phyloP scores from a whole-genome alignment of 2,888 invertebrate species.

The Poecilus cupreus region DNA sequence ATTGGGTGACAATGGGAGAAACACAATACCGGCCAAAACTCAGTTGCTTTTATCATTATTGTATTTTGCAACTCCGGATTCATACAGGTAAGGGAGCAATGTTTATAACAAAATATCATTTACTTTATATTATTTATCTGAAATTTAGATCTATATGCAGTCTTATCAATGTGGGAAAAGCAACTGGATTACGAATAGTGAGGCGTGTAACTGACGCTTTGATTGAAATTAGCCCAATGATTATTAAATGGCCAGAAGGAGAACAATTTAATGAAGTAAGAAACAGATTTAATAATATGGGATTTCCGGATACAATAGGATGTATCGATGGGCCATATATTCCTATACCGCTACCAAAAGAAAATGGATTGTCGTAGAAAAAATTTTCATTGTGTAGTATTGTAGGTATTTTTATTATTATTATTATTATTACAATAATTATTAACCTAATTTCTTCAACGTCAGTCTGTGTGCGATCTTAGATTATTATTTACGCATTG shows the following conservation, averaged over 20 bases:
- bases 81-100: slow-evolving; percentile 17
- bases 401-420: not conserved
- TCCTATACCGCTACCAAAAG: not conserved
- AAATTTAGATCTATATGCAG: slow-evolving; percentile 21
- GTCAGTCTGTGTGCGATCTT: slow-evolving; percentile 48
- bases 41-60: slow-evolving; percentile 3
- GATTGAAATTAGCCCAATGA: not conserved
- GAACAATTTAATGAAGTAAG: not conserved
- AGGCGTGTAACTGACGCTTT: slow-evolving; percentile 15
- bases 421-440: too few relatives aligned
- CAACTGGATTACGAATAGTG: slow-evolving; percentile 8
- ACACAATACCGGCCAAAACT: not conserved
- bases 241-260: slow-evolving; percentile 32
- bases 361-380: not conserved
- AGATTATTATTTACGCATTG: too few relatives aligned
- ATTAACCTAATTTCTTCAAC: not conserved
- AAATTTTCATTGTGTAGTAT: not conserved
- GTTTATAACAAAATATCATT: not conserved
- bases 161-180: slow-evolving; percentile 16
- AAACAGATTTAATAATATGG: not conserved
- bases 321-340: slow-evolving; percentile 2
- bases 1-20: not conserved
- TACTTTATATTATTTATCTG: not conserved
- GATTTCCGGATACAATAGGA: slow-evolving; percentile 7
- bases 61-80: slow-evolving; percentile 46